Base-by-base conservation (phyloP, 1,140 invertebrate species). In the Berghia stephanieae region DNA sequence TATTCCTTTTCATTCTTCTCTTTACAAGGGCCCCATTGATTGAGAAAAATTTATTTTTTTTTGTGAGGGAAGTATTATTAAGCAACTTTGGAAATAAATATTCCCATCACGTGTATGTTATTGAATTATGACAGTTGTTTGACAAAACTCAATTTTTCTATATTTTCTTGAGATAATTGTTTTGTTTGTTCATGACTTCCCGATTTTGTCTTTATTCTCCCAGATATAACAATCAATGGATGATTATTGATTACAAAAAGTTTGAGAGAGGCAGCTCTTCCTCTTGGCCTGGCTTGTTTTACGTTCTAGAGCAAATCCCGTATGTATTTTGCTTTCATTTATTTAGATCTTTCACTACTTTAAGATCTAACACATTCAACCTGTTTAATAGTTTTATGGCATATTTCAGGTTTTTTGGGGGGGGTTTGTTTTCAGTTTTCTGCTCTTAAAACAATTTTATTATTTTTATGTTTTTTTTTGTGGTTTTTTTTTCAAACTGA, bases 191-290 rank as follows among this genome's bases (percentile, higher is more conserved):
- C 21, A 36, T 3, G n/a, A 36, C 4, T 34, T 67, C n/a, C 34
- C 6, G n/a, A 6, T 3, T 31, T 34, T 4, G 10, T 63, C 18
- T 63, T 8, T 63, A 10, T 63, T 36, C 6, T 60, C 31, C 10
- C 57, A 91, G 90, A 2, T 94, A 95, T 73, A 94, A 94, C 84
- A 95, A 96, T 81, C 95, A 98, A 86, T 98, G 96, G 96, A 92
- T 96, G 78, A 90, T 94, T 10, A 90, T 96, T 0, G 94, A 97
- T 88, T 94, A 92, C 91, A 92, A 92, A 87, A 83, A 89, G 85
- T 93, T 93, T 78, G 89, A 89, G 27, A 91, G 92, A 8, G 86
- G 88, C 0, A 80, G 90, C 8, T 84, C 87, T 34, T 83, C 87
- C 24, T 86, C 91, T 31, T 88, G 90, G 40, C 91, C 92, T 79